Evolutionary conservation across 2,888 invertebrate genomes (phyloP).

Genomic region (Microdon myrmicae): DNA sequence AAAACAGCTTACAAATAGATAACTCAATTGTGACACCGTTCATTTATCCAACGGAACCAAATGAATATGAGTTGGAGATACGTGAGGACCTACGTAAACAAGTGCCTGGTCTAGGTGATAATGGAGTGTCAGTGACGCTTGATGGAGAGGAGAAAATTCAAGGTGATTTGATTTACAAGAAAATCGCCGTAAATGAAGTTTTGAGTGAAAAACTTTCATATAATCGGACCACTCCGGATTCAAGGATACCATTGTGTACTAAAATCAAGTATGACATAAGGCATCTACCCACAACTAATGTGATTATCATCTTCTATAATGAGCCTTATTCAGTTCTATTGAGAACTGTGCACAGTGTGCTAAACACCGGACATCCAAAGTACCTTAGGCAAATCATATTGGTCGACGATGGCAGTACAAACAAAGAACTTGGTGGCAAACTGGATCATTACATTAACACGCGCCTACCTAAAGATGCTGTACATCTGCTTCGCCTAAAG

Average conservation of each 20-base stretch:
- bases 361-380: conserved; percentile 74
- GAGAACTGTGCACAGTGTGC: conserved; percentile 79
- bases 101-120: conserved; percentile 77
- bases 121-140: conserved; percentile 76
- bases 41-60: conserved; percentile 52
- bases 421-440: conserved; percentile 77
- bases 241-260: conserved; percentile 63
- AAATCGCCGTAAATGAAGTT: conserved; percentile 87
- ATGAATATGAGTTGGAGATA: conserved; percentile 65
- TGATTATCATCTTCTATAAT: conserved; percentile 90
- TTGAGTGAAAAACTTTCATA: conserved; percentile 89
- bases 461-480: conserved; percentile 74
- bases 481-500: conserved; percentile 79
- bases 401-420: conserved; percentile 92
- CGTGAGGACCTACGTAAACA: conserved; percentile 74
- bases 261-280: conserved; percentile 70
- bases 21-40: conserved; percentile 30
- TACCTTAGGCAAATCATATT: conserved; percentile 88
- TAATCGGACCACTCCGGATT: conserved; percentile 73
- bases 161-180: conserved; percentile 79
- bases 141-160: conserved; percentile 73
- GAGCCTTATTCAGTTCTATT: conserved; percentile 88
- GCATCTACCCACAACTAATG: conserved; percentile 77
- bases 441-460: conserved; percentile 83
- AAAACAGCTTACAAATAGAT: conserved; percentile 20